Evolutionary conservation across 2,113 vertebrate species (phyloP).

Genomic region (Pithys albifrons): DNA sequence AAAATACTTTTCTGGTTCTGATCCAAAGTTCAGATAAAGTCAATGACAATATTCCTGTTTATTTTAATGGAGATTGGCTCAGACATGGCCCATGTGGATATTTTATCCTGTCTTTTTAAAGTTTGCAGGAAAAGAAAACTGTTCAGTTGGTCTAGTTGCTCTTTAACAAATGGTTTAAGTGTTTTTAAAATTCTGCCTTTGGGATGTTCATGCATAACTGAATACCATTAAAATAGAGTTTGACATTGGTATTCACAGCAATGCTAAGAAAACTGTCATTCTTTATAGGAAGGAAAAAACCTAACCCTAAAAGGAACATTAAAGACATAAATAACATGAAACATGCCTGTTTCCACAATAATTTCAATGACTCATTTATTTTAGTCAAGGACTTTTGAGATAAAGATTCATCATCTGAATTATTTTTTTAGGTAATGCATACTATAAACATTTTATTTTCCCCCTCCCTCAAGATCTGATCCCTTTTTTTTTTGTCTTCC

Average conservation of each 20-base stretch:
- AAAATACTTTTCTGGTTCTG: not conserved
- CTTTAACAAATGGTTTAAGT: constrained; percentile 34
- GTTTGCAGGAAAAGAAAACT: not conserved
- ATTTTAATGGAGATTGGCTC: not conserved
- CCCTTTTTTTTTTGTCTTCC: not conserved
- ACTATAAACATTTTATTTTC: not conserved
- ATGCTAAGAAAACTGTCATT: constrained; percentile 46
- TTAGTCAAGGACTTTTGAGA: constrained; percentile 36
- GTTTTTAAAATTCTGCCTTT: constrained; percentile 44
- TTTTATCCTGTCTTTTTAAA: not conserved
- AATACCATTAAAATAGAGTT: constrained; percentile 34
- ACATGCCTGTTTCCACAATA: constrained; percentile 18
- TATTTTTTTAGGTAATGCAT: constrained; percentile 25
- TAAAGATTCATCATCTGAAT: constrained; percentile 51
- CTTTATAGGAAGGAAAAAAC: not conserved
- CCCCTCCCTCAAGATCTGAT: not conserved
- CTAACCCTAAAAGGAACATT: constrained; percentile 37
- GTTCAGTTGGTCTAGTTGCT: not conserved
- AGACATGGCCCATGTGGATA: not conserved
- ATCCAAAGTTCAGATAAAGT: not conserved
- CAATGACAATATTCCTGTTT: not conserved
- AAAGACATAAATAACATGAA: constrained; percentile 44
- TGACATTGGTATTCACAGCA: constrained; percentile 43
- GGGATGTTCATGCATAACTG: constrained; percentile 46
- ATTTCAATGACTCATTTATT: constrained; percentile 49